Base-by-base conservation (phyloP, 2,888 invertebrate genomes). In the Rhagonycha lutea region DNA sequence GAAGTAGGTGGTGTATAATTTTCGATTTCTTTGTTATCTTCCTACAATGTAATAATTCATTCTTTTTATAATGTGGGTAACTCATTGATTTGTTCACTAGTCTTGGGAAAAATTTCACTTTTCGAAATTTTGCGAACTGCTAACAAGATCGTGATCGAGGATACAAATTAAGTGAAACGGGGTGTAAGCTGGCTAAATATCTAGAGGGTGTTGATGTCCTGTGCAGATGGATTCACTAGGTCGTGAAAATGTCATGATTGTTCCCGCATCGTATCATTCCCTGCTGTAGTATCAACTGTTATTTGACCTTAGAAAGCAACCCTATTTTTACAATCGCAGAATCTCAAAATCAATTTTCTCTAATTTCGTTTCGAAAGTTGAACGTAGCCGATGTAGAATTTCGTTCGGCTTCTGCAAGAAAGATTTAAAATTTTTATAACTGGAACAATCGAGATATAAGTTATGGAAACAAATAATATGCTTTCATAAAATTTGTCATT, bases 201-300 rank as follows among this genome's bases (percentile, higher is more conserved):
- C 72, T 67, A 69, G 70, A 75, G 81, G 81, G 81, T 81, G 80
- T 81, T 79, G 79, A 81, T 81, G 81, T 81, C 81, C 78, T 75
- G 78, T 79, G 79, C 80, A 81, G 81, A 79, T 80, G 80, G 76
- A 79, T 73, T 77, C 81, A 79, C 75, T 76, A 77, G 80, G 72
- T 80, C 81, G 81, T 81, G 81, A 81, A 79, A 81, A 81, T 81
- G 81, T 80, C 80, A 81, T 79, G 79, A 81, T 79, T 80, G 78
- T 76, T 79, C 77, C 80, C 80, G 78, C 80, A 78, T 79, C 77
- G 73, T 73, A 75, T 79, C 77, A 77, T 79, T 74, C 75, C 73
- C 76, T 69, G 76, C 70, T 70, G 73, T 76, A 76, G 75, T 76
- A 75, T 76, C 76, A 73, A 76, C 63, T 69, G 62, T 65, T 68